Conservation (phyloP, 2,113 vertebrate genomes). For the Bettongia penicillata region DNA sequence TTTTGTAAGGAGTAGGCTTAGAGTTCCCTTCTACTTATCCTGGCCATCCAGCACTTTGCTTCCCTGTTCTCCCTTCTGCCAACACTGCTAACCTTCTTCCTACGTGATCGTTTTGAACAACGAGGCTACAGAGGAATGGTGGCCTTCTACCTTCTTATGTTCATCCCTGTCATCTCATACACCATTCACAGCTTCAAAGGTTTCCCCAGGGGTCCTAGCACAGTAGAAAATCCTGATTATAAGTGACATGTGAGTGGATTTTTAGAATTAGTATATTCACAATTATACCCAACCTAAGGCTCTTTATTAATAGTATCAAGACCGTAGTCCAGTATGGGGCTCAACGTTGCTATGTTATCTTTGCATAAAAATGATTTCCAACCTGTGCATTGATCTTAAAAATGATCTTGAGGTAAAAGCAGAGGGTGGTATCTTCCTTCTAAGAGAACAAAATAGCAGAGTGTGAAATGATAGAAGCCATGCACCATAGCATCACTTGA, state of each 20-base stretch:
- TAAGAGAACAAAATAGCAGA: neutral
- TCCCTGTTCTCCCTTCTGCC: slow-evolving; percentile 80
- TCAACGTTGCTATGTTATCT: slow-evolving; percentile 81
- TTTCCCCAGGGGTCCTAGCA: slow-evolving; percentile 87
- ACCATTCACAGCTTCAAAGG: slow-evolving; percentile 84
- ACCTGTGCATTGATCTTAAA: slow-evolving; percentile 69
- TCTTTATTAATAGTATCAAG: slow-evolving; percentile 87
- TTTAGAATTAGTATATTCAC: slow-evolving; percentile 90
- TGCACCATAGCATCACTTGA: slow-evolving; percentile 17
- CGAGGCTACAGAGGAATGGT: slow-evolving; percentile 77
- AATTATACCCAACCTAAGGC: slow-evolving; percentile 87
- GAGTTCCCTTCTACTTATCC: slow-evolving; percentile 77
- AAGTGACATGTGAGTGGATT: slow-evolving; percentile 90
- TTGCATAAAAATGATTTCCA: slow-evolving; percentile 77
- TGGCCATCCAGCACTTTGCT: slow-evolving; percentile 72
- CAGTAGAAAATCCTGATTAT: slow-evolving; percentile 89
- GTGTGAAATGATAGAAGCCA: slow-evolving; percentile 33
- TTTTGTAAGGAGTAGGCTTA: slow-evolving; percentile 75
- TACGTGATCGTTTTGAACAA: slow-evolving; percentile 84
- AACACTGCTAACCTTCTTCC: slow-evolving; percentile 78
- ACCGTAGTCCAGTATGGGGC: slow-evolving; percentile 77
- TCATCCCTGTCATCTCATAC: slow-evolving; percentile 82
- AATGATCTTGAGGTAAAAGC: slow-evolving; percentile 64
- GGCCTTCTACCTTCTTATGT: slow-evolving; percentile 81
- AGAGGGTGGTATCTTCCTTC: slow-evolving; percentile 16